Base-by-base conservation (phyloP, 2,888 invertebrate genomes). In the Lagria hirta region DNA sequence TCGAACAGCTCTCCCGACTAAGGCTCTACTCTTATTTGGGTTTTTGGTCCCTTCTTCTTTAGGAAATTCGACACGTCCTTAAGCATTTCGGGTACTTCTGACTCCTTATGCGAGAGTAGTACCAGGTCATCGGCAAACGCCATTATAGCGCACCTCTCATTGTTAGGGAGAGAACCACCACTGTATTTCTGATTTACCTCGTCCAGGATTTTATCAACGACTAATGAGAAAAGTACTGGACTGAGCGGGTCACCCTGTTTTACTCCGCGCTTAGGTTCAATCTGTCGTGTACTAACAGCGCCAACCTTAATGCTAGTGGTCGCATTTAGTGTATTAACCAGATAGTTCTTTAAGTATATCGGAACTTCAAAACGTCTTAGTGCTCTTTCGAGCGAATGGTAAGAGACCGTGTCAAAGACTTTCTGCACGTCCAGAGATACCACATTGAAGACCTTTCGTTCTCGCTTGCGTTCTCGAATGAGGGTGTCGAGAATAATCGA, bases 401-500 rank as follows among this genome's bases (percentile, higher is more conserved):
- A 37, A 0, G 47, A 49, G 4, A 52, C 24, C 1, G 48, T 37
- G 15, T 54, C 51, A 22, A 54, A 52, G 1, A 45, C 54, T 8
- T 48, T 51, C 7, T 23, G 12, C 10, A 54, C 6, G 12, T 51
- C 51, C 2, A 54, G 14, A 2, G 42, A 27, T 3, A 49, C 32
- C 4, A 54, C 30, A n/a, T 36, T 20, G 17, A 36, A 49, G 1
- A 32, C 24, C 12, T 28, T 15, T 2, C 18, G 15, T 1, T 4
- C 4, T 6, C 5, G 18, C 8, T 21, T 22, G 13, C 43, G 10
- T 4, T 17, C 8, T 7, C 33, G 10, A 27, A 47, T 48, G 22
- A 22, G 43, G 48, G 52, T 35, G 52, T 63, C 51, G 3, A 68
- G 38, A 1, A 61, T 30, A 1, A 62, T 43, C 14, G 60, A 48